phyloP scores from a whole-genome alignment of 1,140 invertebrate species.

The Ladona fulva region DNA sequence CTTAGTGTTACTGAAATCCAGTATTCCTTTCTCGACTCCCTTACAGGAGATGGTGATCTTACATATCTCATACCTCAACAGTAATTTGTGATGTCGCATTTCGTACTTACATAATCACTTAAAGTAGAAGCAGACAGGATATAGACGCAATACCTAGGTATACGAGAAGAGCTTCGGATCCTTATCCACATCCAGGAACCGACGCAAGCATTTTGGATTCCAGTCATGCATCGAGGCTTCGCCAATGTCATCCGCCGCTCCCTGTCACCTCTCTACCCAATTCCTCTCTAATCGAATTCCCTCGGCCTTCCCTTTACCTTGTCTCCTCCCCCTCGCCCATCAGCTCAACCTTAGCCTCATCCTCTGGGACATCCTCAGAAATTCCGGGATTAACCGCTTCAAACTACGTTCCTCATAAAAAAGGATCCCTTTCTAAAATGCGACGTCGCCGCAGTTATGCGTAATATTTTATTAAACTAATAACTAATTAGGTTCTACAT shows the following conservation, averaged over 20 bases:
- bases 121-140: no score
- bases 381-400: neutral
- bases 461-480: no score
- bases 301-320: neutral
- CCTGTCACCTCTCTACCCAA: neutral
- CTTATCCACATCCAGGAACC: neutral
- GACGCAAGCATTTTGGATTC: neutral
- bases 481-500: no score
- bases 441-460: neutral
- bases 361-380: neutral
- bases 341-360: neutral
- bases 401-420: neutral
- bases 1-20: no score
- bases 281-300: constrained; percentile 1
- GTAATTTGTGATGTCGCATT: no score
- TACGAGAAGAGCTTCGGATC: neutral
- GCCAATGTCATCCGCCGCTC: constrained; percentile 5
- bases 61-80: no score
- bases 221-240: neutral
- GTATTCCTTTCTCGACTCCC: no score
- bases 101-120: no score
- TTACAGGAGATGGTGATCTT: no score
- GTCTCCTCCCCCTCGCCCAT: neutral
- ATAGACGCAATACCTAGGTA: no score
- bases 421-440: neutral